Evolutionary conservation across 23 tunicate species (phyloP), one percentile per base, ranked within the genome.

Genomic region (Ciona savignyi): DNA sequence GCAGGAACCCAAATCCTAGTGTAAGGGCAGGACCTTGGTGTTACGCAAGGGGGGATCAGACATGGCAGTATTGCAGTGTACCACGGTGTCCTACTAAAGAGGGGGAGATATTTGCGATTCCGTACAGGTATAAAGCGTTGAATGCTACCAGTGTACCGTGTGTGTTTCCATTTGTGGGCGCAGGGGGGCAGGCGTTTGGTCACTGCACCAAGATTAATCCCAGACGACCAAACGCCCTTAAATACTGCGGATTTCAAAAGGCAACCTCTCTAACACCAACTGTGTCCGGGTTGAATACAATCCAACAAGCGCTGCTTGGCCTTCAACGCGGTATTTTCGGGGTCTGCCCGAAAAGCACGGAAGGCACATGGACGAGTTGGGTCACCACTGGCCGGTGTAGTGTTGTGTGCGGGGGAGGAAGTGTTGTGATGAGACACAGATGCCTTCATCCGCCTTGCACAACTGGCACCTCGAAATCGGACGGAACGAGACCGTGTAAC

Each of bases 391-490:
- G 60, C 27, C 63, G 42, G 42, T 89, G 96, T 63, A 72, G 82
- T 0, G 82, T 33, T 0, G 74, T 56, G 0, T 89, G 96, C 63
- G 96, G 89, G 0, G 96, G 96, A 0, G 96, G 96, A 15, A 15
- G 33, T 25, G 34, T 70, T 34, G 48, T 79, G 2, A 24, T 34
- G 35, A 60, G 19, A 6, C 81, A 76, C 23, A 27, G 62, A 11
- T 89, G 96, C 62, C 71, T 78, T n/a, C 78, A 83, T 51, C 85
- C 78, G 15, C 96, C 96, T 9, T 89, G 96, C 51, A 11, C 62
- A 25, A 70, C 29, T 42, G 25, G 29, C 6, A 21, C 27, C 11
- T 31, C 27, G 9, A 27, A 3, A 62, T 0, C 15, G 26, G 27
- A 15, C n/a, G 66, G 35, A 23, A 3, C 1, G 11, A 70, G 23